Evolutionary conservation across 2,888 invertebrate species (phyloP).

Genomic region (Rotaria socialis): DNA sequence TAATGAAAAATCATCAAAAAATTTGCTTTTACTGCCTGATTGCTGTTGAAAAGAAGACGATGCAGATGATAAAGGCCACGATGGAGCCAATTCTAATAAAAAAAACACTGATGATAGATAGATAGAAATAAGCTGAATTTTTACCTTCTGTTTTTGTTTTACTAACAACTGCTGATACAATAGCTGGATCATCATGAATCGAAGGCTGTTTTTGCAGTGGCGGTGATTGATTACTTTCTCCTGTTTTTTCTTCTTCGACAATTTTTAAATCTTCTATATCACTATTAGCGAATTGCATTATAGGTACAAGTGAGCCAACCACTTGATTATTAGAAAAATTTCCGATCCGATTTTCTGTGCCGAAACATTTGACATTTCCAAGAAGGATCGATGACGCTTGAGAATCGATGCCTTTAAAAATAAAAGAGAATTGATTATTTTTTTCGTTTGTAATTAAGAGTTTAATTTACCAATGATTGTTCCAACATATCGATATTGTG

Average conservation of each 20-base stretch:
- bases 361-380: slow-evolving; percentile 13
- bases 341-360: not conserved
- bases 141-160: not conserved
- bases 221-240: not conserved
- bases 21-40: not conserved
- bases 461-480: slow-evolving; percentile 9
- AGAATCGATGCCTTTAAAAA: not conserved
- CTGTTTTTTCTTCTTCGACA: not conserved
- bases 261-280: slow-evolving; percentile 37
- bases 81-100: not conserved
- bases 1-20: slow-evolving; percentile 3
- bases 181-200: slow-evolving; percentile 28
- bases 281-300: not conserved
- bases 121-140: too few species aligned
- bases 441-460: not conserved
- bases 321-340: slow-evolving; percentile 7
- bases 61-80: not conserved
- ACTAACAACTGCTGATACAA: not conserved
- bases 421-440: not conserved
- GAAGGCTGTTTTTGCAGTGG: not conserved
- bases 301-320: not conserved
- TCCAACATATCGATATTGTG: slow-evolving; percentile 16
- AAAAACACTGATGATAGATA: too few species aligned
- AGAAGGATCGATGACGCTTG: not conserved
- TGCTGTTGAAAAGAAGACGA: not conserved